A percentile compares a stretch with the other conserved stretches of the same genome.
Evolutionary conservation across 2,113 vertebrate genomes (phyloP).

Genomic region (Cyrtonyx montezumae): DNA sequence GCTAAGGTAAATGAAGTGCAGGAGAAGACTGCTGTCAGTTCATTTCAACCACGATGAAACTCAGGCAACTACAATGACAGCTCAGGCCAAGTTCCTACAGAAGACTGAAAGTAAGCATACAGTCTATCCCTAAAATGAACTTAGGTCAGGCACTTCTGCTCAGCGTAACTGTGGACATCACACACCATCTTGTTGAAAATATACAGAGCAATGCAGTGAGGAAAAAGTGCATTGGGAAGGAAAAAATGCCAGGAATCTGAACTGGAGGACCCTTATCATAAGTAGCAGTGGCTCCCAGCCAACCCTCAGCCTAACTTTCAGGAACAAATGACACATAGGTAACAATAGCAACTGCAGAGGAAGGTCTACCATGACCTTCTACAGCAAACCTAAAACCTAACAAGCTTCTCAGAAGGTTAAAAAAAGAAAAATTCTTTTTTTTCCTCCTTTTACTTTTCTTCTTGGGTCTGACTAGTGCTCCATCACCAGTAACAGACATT

Average conservation of each 20-base stretch:
- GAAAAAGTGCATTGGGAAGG: neutral
- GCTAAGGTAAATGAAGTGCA: neutral
- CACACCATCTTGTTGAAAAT: neutral
- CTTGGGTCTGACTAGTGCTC: neutral
- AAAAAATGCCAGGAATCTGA: neutral
- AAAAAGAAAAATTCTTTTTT: neutral
- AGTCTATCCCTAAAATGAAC: neutral
- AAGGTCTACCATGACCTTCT: neutral
- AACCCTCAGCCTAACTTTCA: neutral
- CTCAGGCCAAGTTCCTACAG: neutral
- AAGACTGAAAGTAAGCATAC: neutral
- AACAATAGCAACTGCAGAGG: neutral
- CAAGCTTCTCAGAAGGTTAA: neutral
- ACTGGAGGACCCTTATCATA: neutral
- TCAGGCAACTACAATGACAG: neutral
- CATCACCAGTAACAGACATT: neutral
- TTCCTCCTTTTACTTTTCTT: neutral
- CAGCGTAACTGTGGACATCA: neutral
- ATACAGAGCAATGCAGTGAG: neutral
- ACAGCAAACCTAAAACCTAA: neutral
- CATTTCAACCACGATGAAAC: neutral
- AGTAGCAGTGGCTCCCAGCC: neutral
- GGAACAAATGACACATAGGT: accelerated
- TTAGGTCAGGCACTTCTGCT: neutral
- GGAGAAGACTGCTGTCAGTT: neutral